Conservation (phyloP, 1,140 invertebrate genomes). For the Papilio glaucus region DNA sequence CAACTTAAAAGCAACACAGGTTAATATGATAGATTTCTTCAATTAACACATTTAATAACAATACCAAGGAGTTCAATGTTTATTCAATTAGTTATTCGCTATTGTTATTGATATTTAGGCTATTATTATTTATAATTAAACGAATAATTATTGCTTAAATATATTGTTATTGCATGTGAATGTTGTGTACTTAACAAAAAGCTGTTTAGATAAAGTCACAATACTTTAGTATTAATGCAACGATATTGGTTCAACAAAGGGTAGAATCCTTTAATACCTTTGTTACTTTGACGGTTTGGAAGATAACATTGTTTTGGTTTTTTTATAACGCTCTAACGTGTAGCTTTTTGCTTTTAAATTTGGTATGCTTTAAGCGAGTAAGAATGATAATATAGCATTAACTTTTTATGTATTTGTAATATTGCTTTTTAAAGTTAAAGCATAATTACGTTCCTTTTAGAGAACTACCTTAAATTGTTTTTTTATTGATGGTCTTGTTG, state of each 20-base stretch:
- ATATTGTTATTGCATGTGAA: no score
- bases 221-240: not conserved
- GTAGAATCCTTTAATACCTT: not conserved
- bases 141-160: not conserved
- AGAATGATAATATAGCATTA: not conserved
- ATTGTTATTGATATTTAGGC: no score
- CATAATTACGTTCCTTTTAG: not conserved
- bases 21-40: no score
- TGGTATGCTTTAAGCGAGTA: not conserved
- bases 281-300: not conserved
- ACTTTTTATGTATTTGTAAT: not conserved
- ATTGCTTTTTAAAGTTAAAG: not conserved
- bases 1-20: no score
- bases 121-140: no score
- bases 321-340: not conserved
- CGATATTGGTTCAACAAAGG: constrained; percentile 6
- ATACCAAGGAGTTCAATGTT: no score
- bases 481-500: no score
- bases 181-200: not conserved
- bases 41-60: no score
- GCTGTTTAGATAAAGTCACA: not conserved
- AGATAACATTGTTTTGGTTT: not conserved
- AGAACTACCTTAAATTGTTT: no score
- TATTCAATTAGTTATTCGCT: no score
- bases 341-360: constrained; percentile 2